A percentile compares a stretch with the other conserved stretches of the same genome.
phyloP scores from a whole-genome alignment of 1,140 invertebrate genomes.

The Bemisia tabaci region DNA sequence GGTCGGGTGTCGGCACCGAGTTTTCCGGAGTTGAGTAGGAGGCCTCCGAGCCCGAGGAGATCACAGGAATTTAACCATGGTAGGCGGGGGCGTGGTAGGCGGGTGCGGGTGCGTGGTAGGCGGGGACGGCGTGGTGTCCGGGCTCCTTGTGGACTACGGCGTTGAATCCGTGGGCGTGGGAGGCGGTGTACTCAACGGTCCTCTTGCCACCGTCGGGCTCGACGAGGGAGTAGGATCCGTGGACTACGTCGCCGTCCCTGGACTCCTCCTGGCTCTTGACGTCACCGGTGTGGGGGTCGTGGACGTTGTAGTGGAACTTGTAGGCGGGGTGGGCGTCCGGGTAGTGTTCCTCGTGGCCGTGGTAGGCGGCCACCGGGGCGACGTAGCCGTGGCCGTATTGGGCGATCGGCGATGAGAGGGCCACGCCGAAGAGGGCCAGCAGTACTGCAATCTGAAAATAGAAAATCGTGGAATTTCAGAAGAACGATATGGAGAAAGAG shows the following conservation, averaged over 20 bases:
- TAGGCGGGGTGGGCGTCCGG: slow-evolving; percentile 44
- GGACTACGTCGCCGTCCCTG: slow-evolving; percentile 28
- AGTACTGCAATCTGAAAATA: neutral
- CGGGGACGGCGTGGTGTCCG: neutral
- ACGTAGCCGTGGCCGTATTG: neutral
- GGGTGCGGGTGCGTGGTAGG: neutral
- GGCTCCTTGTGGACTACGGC: slow-evolving; percentile 31
- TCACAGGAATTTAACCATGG: neutral
- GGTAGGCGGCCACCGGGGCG: neutral
- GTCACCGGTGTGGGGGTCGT: slow-evolving; percentile 50
- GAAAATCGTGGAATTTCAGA: no score
- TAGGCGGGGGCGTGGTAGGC: neutral
- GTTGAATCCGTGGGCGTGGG: slow-evolving; percentile 46
- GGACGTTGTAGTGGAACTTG: slow-evolving; percentile 51
- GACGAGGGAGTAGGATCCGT: slow-evolving; percentile 34
- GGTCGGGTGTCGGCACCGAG: no score
- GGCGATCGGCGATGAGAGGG: neutral
- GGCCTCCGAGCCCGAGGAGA: no score
- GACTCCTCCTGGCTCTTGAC: slow-evolving; percentile 16
- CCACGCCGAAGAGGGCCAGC: neutral
- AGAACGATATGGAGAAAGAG: no score
- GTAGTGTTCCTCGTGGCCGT: neutral
- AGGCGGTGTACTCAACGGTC: slow-evolving; percentile 49
- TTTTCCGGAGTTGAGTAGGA: no score
- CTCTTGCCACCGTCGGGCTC: slow-evolving; percentile 35